phyloP scores from a whole-genome alignment of 2,797 vertebrate species.

The Esox lucius region DNA sequence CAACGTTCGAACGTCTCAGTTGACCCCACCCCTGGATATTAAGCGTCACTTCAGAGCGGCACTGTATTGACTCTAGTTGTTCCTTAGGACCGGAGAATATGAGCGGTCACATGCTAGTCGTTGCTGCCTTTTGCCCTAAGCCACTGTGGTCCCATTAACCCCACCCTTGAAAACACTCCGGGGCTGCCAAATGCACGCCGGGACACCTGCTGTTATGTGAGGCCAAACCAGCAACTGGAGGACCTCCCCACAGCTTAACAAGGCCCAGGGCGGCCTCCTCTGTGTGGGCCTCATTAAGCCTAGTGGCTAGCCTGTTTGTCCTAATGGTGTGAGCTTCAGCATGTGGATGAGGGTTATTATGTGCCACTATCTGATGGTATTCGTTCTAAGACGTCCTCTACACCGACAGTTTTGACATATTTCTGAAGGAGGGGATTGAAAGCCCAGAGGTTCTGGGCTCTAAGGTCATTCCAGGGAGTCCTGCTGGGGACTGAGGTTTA shows the following conservation, averaged over 20 bases:
- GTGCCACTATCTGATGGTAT: background rate
- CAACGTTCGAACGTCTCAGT: background rate
- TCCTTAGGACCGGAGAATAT: constrained; percentile 39
- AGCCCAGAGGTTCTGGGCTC: constrained; percentile 13
- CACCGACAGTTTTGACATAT: constrained; percentile 9
- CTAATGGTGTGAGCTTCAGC: background rate
- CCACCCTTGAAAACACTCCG: constrained; percentile 29
- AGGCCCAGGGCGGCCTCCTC: constrained; percentile 30
- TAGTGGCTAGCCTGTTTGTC: background rate
- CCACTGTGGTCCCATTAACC: constrained; percentile 42
- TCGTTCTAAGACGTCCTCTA: background rate
- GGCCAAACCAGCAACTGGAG: constrained; percentile 54
- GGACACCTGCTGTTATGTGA: constrained; percentile 61
- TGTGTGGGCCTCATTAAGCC: background rate
- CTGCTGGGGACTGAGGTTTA: background rate
- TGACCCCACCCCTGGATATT: background rate
- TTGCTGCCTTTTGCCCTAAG: constrained; percentile 32
- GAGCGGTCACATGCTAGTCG: constrained; percentile 20
- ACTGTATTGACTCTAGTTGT: background rate
- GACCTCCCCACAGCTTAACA: constrained; percentile 58
- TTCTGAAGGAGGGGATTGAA: constrained; percentile 14
- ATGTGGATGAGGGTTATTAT: background rate
- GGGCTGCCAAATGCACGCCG: constrained; percentile 45
- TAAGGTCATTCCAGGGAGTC: constrained; percentile 18
- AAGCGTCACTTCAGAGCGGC: background rate